Base-by-base conservation (phyloP, 2,888 invertebrate genomes). In the Calameuta filiformis region DNA sequence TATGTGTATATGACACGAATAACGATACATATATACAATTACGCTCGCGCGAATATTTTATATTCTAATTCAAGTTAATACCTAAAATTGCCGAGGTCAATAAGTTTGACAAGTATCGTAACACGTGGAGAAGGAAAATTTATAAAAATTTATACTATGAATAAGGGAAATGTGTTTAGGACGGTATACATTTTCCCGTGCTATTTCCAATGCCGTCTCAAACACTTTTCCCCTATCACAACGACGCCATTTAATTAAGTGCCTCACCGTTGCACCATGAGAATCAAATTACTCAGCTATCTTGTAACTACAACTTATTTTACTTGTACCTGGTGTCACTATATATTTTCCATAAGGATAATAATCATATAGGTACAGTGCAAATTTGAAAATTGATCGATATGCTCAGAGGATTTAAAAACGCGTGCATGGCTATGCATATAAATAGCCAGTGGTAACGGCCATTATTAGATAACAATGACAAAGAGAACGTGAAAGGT, bases 401-500 rank as follows among this genome's bases (percentile, higher is more conserved):
- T 56, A 56, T 9, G 23, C 40, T 56, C 23, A 23, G 40, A 56
- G 23, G 40, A 56, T 56, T 56, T 6, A 56, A 56, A 40, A 56
- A 56, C 15, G 15, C 23, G 23, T 23, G 40, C 23, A 23, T 23
- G 6, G 23, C 40, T 56, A 9, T 56, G 40, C 23, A 56, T 56
- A 56, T 56, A 23, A 56, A 56, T 56, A 56, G 40, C 40, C 40
- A 23, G 40, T 56, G 40, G 40, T 15, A 56, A 23, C 40, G 15
- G 40, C 23, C 23, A 80, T 81, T 79, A 80, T 83, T 82, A 56
- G 79, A 76, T 76, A 77, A 80, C 76, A 75, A 79, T 82, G 82
- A 83, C 82, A 82, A 83, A 83, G 84, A 82, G 80, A 79, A 84
- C 84, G 84, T 83, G 84, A 84, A 84, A 84, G 84, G 84, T 80